phyloP scores from a whole-genome alignment of 2,113 vertebrate species.

The Cercopithecus mona region DNA sequence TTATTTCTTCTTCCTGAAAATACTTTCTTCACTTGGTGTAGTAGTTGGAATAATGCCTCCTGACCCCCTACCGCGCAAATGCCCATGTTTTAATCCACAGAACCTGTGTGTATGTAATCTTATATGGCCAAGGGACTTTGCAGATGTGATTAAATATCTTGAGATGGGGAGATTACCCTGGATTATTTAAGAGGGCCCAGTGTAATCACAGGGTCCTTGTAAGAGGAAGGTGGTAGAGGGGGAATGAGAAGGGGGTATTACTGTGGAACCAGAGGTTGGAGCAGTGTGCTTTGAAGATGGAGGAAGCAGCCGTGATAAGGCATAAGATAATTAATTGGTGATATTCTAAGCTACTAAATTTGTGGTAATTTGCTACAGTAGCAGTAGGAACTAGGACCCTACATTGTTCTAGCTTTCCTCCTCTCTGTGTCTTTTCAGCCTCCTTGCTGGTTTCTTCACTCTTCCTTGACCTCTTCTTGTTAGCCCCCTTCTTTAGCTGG shows the following conservation, averaged over 20 bases:
- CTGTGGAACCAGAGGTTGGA: neutral
- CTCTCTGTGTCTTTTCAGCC: neutral
- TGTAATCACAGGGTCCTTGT: neutral
- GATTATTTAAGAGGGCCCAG: neutral
- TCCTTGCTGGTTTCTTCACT: neutral
- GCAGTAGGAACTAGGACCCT: too few relatives aligned
- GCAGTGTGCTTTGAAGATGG: neutral
- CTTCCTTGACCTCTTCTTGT: neutral
- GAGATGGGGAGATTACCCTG: neutral
- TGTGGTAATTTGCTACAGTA: neutral
- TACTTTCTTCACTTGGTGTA: neutral
- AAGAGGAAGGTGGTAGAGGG: neutral
- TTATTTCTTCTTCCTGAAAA: conserved; percentile 38
- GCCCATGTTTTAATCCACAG: neutral
- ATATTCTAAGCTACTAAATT: neutral
- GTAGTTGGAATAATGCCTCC: neutral
- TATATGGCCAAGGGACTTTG: neutral
- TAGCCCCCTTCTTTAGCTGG: neutral
- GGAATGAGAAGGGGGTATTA: neutral
- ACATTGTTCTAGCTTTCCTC: neutral
- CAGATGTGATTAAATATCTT: neutral
- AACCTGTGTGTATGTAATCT: neutral
- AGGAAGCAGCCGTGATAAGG: neutral
- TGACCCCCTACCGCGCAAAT: neutral
- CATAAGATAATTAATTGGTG: neutral